A percentile compares a stretch with the other conserved stretches of the same genome.
These are phyloP conservation scores for Vimba vimba DNA, from an alignment of 2,113 vertebrate genomes.

Conservation along the genomic window DNA sequence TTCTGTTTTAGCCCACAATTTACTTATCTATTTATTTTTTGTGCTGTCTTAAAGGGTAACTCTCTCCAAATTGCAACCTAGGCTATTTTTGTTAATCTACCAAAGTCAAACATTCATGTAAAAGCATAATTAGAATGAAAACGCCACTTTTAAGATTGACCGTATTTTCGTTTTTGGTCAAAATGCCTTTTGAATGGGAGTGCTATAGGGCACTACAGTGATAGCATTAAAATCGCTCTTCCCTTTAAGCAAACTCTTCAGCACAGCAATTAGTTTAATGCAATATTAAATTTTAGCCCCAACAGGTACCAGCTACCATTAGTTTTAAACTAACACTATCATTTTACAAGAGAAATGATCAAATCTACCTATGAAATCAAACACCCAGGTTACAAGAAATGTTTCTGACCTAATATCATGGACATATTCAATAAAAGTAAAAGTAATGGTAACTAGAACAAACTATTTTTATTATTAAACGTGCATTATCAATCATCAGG, in stretches of 20 bases:
- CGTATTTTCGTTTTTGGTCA: no score
- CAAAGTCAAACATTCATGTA: no score
- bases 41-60: background rate
- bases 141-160: no score
- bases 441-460: background rate
- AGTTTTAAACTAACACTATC: background rate
- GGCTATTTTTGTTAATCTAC: no score
- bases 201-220: no score
- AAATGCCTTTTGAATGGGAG: no score
- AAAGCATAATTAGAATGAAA: no score
- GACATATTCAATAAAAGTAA: background rate
- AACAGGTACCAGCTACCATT: background rate
- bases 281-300: background rate
- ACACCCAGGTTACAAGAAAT: no score
- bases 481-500: background rate
- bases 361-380: background rate
- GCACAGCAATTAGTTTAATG: background rate
- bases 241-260: background rate
- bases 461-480: background rate
- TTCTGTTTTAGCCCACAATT: constrained; percentile 14
- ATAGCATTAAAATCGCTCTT: no score
- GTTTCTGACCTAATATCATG: no score
- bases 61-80: no score
- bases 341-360: background rate
- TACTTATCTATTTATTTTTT: constrained; percentile 19